These are phyloP conservation scores for Pangasianodon gigas DNA, from an alignment of 2,113 vertebrate species.

Conservation along the genomic window DNA sequence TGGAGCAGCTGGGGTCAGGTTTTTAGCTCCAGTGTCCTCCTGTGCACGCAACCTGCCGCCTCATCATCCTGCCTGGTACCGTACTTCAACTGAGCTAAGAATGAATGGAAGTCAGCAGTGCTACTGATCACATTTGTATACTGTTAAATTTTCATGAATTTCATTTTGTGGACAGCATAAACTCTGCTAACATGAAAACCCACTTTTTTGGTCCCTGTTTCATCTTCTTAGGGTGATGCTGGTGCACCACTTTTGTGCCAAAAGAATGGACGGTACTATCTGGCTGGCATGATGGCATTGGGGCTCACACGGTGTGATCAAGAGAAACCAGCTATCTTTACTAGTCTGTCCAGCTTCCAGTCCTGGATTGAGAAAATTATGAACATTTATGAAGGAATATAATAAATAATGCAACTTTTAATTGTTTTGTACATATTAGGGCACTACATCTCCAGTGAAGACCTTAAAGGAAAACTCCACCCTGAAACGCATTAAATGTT, in stretches of 20 bases:
- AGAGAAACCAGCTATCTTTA: constrained; percentile 67
- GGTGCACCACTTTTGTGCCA: constrained; percentile 68
- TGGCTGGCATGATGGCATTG: constrained; percentile 70
- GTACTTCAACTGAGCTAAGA: neutral
- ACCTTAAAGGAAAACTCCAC: neutral
- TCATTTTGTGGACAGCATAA: neutral
- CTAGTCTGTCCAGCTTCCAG: constrained; percentile 53
- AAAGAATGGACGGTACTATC: constrained; percentile 61
- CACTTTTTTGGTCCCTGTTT: neutral
- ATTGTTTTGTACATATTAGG: neutral
- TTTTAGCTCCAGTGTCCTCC: constrained; percentile 54
- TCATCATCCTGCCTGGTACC: constrained; percentile 70
- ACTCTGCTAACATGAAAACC: neutral
- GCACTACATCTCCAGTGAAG: neutral
- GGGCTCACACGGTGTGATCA: constrained; percentile 57
- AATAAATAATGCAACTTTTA: constrained; percentile 3
- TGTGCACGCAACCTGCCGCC: constrained; percentile 66
- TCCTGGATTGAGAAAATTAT: constrained; percentile 60
- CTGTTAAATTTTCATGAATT: neutral
- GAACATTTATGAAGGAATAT: neutral
- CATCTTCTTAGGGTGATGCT: constrained; percentile 62
- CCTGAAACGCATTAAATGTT: neutral
- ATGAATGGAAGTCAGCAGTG: neutral
- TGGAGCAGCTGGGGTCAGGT: constrained; percentile 55
- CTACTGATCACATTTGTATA: neutral